These are phyloP conservation scores for Alligator mississippiensis DNA, from an alignment of 2,113 vertebrate genomes.

Conservation along the genomic window DNA sequence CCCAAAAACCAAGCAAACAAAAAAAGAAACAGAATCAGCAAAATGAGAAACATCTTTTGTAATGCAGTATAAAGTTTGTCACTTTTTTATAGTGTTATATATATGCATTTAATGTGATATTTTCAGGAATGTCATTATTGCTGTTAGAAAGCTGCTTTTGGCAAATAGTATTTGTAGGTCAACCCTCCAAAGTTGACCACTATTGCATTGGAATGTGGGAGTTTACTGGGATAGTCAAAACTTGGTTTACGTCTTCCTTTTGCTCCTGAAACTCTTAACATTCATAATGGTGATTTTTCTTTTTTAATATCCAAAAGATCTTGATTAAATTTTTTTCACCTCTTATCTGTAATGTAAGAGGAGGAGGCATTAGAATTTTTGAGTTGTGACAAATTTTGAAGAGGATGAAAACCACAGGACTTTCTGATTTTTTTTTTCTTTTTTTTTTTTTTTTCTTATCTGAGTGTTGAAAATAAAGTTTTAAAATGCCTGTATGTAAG, in stretches of 20 bases:
- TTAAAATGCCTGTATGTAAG: constrained; percentile 48
- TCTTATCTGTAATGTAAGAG: background rate
- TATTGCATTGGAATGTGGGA: constrained; percentile 10
- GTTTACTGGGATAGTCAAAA: background rate
- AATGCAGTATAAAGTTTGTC: constrained; percentile 34
- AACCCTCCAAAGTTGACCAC: background rate
- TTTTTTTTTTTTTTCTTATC: constrained; percentile 8
- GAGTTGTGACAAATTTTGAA: background rate
- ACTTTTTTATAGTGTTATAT: constrained; percentile 60
- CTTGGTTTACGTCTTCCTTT: background rate
- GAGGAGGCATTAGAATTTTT: background rate
- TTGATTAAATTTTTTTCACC: background rate
- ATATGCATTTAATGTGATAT: constrained; percentile 32
- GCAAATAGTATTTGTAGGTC: constrained; percentile 8
- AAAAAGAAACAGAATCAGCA: background rate
- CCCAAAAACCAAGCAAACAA: background rate
- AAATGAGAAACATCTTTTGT: constrained; percentile 47
- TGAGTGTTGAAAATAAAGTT: constrained; percentile 1
- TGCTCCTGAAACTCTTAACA: background rate
- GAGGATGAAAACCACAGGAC: constrained; percentile 37
- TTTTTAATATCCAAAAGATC: background rate
- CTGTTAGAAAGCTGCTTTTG: constrained; percentile 24
- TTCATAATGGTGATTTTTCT: background rate
- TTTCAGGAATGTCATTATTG: constrained; percentile 12
- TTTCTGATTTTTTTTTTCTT: background rate